phyloP scores from a whole-genome alignment of 2,888 invertebrate species.

The Drosophila parthenogenetica region DNA sequence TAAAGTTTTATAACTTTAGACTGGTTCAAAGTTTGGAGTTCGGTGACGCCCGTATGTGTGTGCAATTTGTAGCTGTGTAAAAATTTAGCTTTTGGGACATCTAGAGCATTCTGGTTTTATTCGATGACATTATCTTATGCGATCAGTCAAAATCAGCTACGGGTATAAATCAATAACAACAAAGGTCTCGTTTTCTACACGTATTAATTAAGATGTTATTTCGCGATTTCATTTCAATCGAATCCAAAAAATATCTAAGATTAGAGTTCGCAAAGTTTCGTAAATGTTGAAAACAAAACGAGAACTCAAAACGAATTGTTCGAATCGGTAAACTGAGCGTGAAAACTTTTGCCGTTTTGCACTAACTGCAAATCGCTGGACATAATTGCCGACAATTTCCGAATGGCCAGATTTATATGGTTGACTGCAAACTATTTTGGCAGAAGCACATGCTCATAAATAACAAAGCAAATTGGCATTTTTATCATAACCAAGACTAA shows the following conservation, averaged over 20 bases:
- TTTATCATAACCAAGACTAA: background rate
- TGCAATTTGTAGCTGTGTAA: no score
- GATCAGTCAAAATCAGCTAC: background rate
- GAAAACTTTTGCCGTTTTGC: constrained; percentile 30
- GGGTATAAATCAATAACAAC: no score
- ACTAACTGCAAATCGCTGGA: constrained; percentile 17
- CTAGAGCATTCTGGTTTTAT: background rate
- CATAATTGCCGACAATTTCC: constrained; percentile 47
- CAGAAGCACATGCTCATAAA: constrained; percentile 37
- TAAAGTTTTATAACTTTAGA: no score
- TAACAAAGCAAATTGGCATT: constrained; percentile 54
- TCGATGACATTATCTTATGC: background rate
- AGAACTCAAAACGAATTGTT: constrained; percentile 25
- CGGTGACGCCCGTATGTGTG: no score
- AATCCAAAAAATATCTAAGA: no score
- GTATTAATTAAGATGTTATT: no score
- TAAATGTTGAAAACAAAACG: background rate
- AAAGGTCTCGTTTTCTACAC: no score
- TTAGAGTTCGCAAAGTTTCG: no score
- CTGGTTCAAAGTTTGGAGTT: no score
- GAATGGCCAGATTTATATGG: constrained; percentile 29
- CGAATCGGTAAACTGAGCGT: constrained; percentile 15
- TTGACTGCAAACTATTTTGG: constrained; percentile 34
- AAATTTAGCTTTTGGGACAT: no score
- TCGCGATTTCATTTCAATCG: no score